Conservation (phyloP, 2,888 invertebrate genomes). For the Atethmia centrago region DNA sequence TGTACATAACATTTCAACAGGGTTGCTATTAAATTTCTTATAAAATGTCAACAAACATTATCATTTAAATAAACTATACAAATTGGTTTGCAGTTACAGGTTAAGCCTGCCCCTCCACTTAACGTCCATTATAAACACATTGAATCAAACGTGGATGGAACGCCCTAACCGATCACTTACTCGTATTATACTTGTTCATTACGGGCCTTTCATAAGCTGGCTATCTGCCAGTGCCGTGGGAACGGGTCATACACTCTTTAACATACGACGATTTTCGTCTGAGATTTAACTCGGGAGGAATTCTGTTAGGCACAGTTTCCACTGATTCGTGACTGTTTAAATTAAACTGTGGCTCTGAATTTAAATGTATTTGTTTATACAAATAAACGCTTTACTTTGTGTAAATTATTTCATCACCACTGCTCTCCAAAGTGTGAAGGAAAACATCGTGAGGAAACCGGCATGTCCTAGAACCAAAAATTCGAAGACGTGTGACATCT, state of each 20-base stretch:
- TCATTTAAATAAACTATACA: not conserved
- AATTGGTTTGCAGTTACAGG: not conserved
- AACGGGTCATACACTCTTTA: constrained; percentile 27
- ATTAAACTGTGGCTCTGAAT: constrained; percentile 11
- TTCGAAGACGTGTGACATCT: too few species aligned
- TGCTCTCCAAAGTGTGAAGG: too few species aligned
- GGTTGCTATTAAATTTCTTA: not conserved
- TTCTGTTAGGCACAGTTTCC: not conserved
- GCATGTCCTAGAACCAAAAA: too few species aligned
- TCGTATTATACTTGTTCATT: constrained; percentile 22
- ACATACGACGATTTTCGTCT: constrained; percentile 24
- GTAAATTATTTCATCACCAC: too few species aligned
- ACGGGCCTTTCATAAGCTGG: constrained; percentile 15
- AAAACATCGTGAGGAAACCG: too few species aligned
- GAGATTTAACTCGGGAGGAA: constrained; percentile 14
- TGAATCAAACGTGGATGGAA: constrained; percentile 15
- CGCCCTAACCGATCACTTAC: constrained; percentile 4
- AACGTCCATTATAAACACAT: not conserved
- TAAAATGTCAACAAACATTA: not conserved
- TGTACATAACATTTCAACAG: not conserved
- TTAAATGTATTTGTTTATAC: not conserved
- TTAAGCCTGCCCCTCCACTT: not conserved
- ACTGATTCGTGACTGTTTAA: constrained; percentile 6
- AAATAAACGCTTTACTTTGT: too few species aligned
- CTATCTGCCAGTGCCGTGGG: constrained; percentile 32